These are phyloP conservation scores for Austrolebias charrua DNA, from an alignment of 2,797 vertebrate genomes.

Conservation along the genomic window DNA sequence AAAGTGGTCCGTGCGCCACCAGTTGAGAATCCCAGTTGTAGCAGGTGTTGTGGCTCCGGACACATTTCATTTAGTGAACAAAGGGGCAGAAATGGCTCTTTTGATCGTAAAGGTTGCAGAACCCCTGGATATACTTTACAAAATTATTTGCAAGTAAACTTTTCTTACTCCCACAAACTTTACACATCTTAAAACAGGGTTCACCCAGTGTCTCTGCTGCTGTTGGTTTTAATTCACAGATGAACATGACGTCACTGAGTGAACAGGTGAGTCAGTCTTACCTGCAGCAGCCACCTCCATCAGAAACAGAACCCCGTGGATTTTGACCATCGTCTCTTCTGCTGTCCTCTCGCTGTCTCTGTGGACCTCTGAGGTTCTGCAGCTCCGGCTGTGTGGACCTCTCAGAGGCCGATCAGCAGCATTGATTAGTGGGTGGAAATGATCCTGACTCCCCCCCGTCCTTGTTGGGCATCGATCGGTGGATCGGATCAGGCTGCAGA, in stretches of 20 bases:
- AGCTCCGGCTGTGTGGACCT: slow-evolving; percentile 31
- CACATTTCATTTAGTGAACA: too few species aligned
- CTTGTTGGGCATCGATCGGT: slow-evolving; percentile 49
- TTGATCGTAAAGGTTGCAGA: too few species aligned
- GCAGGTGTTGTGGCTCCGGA: too few species aligned
- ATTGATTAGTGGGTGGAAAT: slow-evolving; percentile 85
- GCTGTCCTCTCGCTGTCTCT: slow-evolving; percentile 3
- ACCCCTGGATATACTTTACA: too few species aligned
- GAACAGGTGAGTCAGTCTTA: slow-evolving; percentile 15
- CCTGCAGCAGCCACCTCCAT: slow-evolving; percentile 54
- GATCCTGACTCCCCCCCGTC: slow-evolving; percentile 61
- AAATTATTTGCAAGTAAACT: too few species aligned
- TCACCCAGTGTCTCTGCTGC: too few species aligned
- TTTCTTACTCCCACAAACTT: too few species aligned
- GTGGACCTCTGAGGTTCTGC: slow-evolving; percentile 15
- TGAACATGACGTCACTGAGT: too few species aligned
- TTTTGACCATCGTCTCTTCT: slow-evolving; percentile 26
- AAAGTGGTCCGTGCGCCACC: too few species aligned
- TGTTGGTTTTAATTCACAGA: too few species aligned
- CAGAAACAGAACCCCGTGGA: slow-evolving; percentile 41
- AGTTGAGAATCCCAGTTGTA: too few species aligned
- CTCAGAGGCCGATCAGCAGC: slow-evolving; percentile 33
- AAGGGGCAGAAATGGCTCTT: too few species aligned
- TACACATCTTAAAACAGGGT: background rate
- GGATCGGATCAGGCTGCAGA: slow-evolving; percentile 2